These are phyloP conservation scores for Drosophila busckii DNA, from an alignment of 1,140 invertebrate genomes.

Conservation along the genomic window DNA sequence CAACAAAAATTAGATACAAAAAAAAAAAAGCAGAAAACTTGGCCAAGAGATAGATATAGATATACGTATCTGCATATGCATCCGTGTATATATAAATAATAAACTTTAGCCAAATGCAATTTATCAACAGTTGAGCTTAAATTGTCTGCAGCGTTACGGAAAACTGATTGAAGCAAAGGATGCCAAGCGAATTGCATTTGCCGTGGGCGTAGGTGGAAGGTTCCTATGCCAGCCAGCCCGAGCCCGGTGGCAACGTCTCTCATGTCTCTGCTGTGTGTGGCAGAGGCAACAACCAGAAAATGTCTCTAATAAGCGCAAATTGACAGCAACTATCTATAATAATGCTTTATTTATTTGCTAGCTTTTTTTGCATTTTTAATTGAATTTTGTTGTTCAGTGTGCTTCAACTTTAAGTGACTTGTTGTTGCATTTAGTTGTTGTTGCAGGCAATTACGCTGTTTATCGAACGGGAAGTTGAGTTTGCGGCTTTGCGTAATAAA, in stretches of 20 bases:
- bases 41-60: conserved; percentile 18
- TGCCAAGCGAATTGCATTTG: conserved; percentile 9
- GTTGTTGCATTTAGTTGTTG: background rate
- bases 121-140: conserved; percentile 73
- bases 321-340: too few species aligned
- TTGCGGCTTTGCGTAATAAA: conserved; percentile 17
- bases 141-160: conserved; percentile 72
- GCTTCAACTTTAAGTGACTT: background rate
- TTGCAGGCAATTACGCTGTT: conserved; percentile 18
- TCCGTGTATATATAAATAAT: background rate
- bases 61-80: background rate
- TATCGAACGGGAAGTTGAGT: conserved; percentile 32
- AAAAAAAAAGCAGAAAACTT: background rate
- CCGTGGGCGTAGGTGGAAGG: too few species aligned
- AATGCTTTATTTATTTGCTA: too few species aligned
- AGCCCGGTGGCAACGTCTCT: too few species aligned
- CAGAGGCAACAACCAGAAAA: too few species aligned
- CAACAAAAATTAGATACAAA: conserved; percentile 17
- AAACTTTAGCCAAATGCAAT: conserved; percentile 60
- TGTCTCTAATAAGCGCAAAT: conserved; percentile 70
- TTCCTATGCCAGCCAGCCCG: too few species aligned
- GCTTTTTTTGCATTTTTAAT: conserved; percentile 37
- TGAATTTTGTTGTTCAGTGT: conserved; percentile 16
- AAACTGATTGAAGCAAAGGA: conserved; percentile 52
- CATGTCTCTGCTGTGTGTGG: too few species aligned